Percentiles rank a stretch among this genome's conserved stretches.
These are phyloP conservation scores for Pogoniulus pusillus DNA, from an alignment of 2,797 vertebrate genomes.

Conservation along the genomic window DNA sequence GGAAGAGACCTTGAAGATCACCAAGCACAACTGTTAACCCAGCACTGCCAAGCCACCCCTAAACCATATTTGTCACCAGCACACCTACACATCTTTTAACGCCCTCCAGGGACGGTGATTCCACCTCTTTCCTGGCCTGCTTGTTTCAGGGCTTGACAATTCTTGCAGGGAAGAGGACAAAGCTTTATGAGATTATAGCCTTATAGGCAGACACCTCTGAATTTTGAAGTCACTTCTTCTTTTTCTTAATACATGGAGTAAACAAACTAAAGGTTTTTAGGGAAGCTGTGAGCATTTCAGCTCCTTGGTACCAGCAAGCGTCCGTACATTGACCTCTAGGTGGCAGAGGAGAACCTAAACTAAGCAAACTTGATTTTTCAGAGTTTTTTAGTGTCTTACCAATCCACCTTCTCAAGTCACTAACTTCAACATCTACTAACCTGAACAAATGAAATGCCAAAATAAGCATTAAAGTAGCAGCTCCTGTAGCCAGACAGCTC, in stretches of 20 bases:
- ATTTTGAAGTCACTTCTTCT: background rate
- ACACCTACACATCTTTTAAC: no score
- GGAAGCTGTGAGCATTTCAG: background rate
- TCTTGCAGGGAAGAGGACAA: background rate
- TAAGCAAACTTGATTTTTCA: background rate
- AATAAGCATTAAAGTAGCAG: background rate
- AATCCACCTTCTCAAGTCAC: background rate
- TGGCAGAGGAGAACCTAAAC: constrained; percentile 58
- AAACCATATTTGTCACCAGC: no score
- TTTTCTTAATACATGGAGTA: background rate
- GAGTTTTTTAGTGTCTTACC: background rate
- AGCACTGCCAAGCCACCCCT: no score
- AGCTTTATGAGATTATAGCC: background rate
- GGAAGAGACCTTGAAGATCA: no score
- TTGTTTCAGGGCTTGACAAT: no score
- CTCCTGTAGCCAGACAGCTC: background rate
- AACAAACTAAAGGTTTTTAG: background rate
- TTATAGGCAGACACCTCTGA: background rate
- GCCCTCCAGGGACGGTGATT: no score
- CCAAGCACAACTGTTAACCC: no score
- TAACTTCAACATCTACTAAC: background rate
- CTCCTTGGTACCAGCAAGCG: background rate
- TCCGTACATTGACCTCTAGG: constrained; percentile 47
- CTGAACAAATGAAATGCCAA: background rate
- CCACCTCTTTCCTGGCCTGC: no score